Conservation (phyloP, 2,888 invertebrate species). For the Augiades crinisus region DNA sequence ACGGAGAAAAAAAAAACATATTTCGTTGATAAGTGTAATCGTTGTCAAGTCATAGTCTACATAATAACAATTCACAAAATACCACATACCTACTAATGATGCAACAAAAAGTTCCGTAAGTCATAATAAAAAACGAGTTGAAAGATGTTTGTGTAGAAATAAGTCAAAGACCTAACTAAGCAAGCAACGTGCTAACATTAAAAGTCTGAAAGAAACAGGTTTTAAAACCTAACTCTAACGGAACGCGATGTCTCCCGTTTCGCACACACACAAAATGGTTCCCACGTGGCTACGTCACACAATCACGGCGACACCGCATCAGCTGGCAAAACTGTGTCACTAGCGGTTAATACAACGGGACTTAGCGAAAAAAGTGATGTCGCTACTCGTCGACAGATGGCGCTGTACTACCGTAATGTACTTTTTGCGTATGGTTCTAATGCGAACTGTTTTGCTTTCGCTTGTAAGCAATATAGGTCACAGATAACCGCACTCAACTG, state of each 20-base stretch:
- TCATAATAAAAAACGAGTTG: no score
- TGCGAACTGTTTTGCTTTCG: conserved; percentile 28
- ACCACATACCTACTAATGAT: neutral
- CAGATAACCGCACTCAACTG: conserved; percentile 37
- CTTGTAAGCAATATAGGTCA: conserved; percentile 37
- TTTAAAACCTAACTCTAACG: conserved; percentile 52
- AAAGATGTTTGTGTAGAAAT: no score
- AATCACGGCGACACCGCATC: conserved; percentile 46
- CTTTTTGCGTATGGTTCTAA: conserved; percentile 10
- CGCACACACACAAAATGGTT: conserved; percentile 46
- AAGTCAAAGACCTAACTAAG: conserved; percentile 28
- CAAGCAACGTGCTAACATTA: conserved; percentile 14
- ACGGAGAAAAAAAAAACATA: no score
- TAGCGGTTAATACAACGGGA: conserved; percentile 65
- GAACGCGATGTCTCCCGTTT: conserved; percentile 51
- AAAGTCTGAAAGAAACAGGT: conserved; percentile 38
- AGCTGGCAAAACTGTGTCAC: conserved; percentile 76
- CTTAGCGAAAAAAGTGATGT: conserved; percentile 42
- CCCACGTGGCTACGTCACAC: conserved; percentile 43
- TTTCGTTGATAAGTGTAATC: no score
- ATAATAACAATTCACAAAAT: no score
- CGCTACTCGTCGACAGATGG: conserved; percentile 66
- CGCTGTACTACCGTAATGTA: conserved; percentile 40
- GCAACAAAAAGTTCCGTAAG: conserved; percentile 1
- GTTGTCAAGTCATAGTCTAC: no score